Conservation (phyloP, 1,140 invertebrate species). For the Listronotus oregonensis region DNA sequence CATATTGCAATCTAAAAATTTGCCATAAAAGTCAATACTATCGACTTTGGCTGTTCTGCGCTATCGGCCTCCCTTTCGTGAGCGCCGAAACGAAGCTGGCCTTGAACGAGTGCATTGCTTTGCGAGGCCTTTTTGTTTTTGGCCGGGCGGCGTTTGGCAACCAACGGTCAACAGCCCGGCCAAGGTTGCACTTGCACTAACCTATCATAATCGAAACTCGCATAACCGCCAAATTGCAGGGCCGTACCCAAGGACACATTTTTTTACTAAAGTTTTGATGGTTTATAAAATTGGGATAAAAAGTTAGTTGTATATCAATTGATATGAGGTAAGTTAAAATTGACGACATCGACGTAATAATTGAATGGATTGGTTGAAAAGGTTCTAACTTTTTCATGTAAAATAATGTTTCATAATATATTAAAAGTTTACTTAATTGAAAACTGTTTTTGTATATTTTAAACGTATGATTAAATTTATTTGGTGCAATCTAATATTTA, state of each 20-base stretch:
- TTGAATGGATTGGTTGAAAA: too few relatives aligned
- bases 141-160: conserved; percentile 53
- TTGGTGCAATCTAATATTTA: too few relatives aligned
- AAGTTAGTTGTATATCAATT: too few relatives aligned
- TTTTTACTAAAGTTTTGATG: neutral
- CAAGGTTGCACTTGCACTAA: conserved; percentile 52
- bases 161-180: conserved; percentile 53
- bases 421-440: too few relatives aligned
- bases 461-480: too few relatives aligned
- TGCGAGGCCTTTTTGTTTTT: conserved; percentile 54
- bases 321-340: too few relatives aligned
- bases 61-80: conserved; percentile 30
- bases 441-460: too few relatives aligned
- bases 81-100: conserved; percentile 53
- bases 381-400: too few relatives aligned
- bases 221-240: conserved; percentile 42
- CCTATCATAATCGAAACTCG: conserved; percentile 55
- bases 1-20: neutral
- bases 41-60: conserved; percentile 40
- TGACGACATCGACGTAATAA: too few relatives aligned
- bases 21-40: conserved; percentile 12
- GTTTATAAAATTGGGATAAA: too few relatives aligned
- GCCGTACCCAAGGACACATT: conserved; percentile 31
- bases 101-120: conserved; percentile 57
- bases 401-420: too few relatives aligned